phyloP scores from a whole-genome alignment of 2,113 vertebrate species.

The Clupea harengus region DNA sequence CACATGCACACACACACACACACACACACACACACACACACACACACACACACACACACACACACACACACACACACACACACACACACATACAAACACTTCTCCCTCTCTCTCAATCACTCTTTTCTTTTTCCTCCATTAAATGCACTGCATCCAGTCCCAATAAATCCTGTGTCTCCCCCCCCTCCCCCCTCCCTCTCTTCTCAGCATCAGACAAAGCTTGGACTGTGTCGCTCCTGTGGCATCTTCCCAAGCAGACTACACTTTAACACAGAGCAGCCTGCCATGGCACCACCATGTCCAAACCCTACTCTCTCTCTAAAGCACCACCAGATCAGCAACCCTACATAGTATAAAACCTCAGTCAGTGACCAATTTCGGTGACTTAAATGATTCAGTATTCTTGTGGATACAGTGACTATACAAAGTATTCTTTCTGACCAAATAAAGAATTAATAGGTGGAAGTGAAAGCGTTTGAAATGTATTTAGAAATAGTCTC shows the following conservation, averaged over 20 bases:
- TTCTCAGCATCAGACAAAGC: not conserved
- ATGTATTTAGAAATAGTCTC: not conserved
- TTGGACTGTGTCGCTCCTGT: not conserved
- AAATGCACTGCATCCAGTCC: not conserved
- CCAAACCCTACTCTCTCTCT: not conserved
- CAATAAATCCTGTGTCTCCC: not conserved
- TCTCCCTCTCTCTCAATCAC: slow-evolving; percentile 11
- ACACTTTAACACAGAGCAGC: not conserved
- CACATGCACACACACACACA: not conserved
- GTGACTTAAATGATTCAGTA: not conserved
- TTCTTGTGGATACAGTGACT: not conserved
- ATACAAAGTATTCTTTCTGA: not conserved
- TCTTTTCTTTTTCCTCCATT: slow-evolving; percentile 8
- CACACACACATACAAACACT: not conserved
- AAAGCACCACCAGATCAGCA: too few species aligned
- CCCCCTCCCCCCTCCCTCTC: not conserved
- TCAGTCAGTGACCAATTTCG: too few species aligned
- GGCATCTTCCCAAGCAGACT: not conserved
- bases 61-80: not conserved
- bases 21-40: not conserved
- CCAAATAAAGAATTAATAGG: not conserved
- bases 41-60: too few species aligned
- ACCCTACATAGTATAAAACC: not conserved
- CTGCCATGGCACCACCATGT: not conserved
- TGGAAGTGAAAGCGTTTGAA: not conserved